A percentile compares a stretch with the other conserved stretches of the same genome.
phyloP scores from a whole-genome alignment of 2,888 invertebrate species.

The Liopterus haemorrhoidalis region DNA sequence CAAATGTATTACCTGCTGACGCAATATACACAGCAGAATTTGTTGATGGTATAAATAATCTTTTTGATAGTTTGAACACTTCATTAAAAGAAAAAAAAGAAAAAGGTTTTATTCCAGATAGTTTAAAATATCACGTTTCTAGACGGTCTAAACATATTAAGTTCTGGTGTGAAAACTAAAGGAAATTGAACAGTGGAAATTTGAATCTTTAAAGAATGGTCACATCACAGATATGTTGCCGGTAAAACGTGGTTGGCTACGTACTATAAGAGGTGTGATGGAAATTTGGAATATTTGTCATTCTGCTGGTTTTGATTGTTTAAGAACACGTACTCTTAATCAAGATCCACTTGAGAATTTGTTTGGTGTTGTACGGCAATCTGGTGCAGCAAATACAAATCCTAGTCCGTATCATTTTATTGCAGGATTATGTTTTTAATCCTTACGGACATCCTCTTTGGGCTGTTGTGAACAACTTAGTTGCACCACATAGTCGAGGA shows the following conservation, averaged over 20 bases:
- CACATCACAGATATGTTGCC: too few species aligned
- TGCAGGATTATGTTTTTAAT: too few species aligned
- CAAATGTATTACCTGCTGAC: neutral
- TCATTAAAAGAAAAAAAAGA: too few species aligned
- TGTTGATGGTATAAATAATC: neutral
- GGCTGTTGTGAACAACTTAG: constrained; percentile 14
- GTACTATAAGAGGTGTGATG: constrained; percentile 11
- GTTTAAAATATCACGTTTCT: too few species aligned
- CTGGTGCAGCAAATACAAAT: neutral
- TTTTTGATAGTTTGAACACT: too few species aligned
- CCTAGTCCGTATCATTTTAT: constrained; percentile 5
- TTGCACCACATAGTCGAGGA: constrained; percentile 1
- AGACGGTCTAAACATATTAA: too few species aligned
- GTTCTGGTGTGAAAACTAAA: too few species aligned
- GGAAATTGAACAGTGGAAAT: too few species aligned
- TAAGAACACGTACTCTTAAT: constrained; percentile 13
- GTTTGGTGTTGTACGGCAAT: constrained; percentile 2
- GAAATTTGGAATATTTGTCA: constrained; percentile 3
- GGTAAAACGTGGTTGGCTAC: constrained; percentile 13
- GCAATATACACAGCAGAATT: constrained; percentile 6
- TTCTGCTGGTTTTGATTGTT: constrained; percentile 14
- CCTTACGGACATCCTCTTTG: neutral
- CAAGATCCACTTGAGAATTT: constrained; percentile 14
- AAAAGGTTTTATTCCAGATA: too few species aligned
- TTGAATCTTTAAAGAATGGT: too few species aligned